Base-by-base conservation (phyloP, 2,888 invertebrate genomes). In the Drosophila falleni region DNA sequence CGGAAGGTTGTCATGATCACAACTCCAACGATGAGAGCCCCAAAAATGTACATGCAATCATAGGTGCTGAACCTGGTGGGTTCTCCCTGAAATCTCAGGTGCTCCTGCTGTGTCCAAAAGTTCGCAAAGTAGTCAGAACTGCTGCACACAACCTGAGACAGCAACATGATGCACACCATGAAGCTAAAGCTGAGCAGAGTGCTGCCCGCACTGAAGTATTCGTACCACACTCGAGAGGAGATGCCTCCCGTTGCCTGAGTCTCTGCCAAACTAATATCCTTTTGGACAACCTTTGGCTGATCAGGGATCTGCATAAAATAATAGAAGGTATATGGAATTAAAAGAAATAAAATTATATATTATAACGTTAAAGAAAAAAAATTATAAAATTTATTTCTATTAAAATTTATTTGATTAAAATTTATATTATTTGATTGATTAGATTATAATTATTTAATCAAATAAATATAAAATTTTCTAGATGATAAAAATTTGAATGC, bases 41-140 rank as follows among this genome's bases (percentile, higher is more conserved):
- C 93, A 62, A 92, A 93, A 44, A 93, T 92, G 65, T 90, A 91
- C 51, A 93, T 85, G 61, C 92, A 93, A 58, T 93, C 90, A 6
- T 81, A 73, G 15, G 92, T 91, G 26, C 89, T 90, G 15, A 93
- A 79, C 5, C 67, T 70, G 4, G 93, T 90, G 9, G 89, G 74
- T 61, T 90, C 83, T 15, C 90, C 89, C 5, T 84, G 76, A 0
- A 84, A 81, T 35, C 93, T 80, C 37, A 91, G 76, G 64, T 91
- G 91, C 75, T 93, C 93, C 71, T 93, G 92, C 55, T 92, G 91
- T 0, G 93, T 92, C 95, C 95, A 95, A 75, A 94, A 94, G 67
- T 94, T 94, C 0, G 95, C 93, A 92, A 95, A 95, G 76, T 93
- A 95, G 75, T 95, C 95, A 0, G 94, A 93, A 1, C 94, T 94